phyloP scores from a whole-genome alignment of 2,888 invertebrate genomes.

The Abscondita cerata region DNA sequence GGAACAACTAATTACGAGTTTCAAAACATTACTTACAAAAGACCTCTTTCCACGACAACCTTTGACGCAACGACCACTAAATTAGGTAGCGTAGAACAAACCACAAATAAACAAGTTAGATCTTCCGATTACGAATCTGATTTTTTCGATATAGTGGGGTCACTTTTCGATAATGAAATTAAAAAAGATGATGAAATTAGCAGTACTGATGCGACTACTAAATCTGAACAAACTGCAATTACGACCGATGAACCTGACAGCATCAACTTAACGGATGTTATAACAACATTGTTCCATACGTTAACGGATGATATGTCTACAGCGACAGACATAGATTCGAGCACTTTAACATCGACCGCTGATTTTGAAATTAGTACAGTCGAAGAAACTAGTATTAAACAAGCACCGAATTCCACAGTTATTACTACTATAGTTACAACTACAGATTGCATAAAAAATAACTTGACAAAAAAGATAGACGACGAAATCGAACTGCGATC shows the following conservation, averaged over 20 bases:
- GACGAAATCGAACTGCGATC: no score
- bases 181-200: constrained; percentile 40
- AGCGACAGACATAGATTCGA: constrained; percentile 41
- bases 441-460: constrained; percentile 50
- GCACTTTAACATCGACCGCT: constrained; percentile 35
- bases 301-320: constrained; percentile 26
- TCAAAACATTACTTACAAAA: constrained; percentile 40
- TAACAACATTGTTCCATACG: constrained; percentile 21
- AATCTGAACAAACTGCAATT: neutral
- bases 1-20: constrained; percentile 41
- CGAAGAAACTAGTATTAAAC: constrained; percentile 20
- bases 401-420: constrained; percentile 40
- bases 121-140: constrained; percentile 41
- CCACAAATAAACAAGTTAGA: constrained; percentile 28
- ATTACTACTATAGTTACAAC: constrained; percentile 50
- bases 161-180: constrained; percentile 42
- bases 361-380: constrained; percentile 12
- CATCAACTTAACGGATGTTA: constrained; percentile 18
- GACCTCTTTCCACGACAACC: constrained; percentile 35
- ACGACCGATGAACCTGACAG: neutral
- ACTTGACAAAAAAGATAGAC: constrained; percentile 6
- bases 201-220: constrained; percentile 30
- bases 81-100: constrained; percentile 25
- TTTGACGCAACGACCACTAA: constrained; percentile 16
- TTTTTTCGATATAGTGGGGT: constrained; percentile 45